phyloP scores from a whole-genome alignment of 2,888 invertebrate species.

The Ommatoiulus sabulosus region DNA sequence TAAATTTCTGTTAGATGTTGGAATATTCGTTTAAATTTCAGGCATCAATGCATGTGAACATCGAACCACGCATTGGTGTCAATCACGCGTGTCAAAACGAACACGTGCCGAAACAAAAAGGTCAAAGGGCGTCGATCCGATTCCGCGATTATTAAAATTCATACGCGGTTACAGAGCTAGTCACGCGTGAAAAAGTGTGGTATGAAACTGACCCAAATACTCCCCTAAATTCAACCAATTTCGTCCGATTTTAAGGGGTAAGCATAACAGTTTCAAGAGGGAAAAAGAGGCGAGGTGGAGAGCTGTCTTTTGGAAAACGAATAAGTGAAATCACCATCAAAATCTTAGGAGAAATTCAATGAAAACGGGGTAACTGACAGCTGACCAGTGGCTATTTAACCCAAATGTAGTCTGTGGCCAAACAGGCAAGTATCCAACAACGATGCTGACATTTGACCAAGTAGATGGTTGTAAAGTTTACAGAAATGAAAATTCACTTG shows the following conservation, averaged over 20 bases:
- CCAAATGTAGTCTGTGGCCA: no score
- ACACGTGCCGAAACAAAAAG: background rate
- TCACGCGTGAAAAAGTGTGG: constrained; percentile 1
- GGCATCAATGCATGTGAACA: background rate
- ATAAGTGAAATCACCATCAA: background rate
- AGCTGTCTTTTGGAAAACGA: background rate
- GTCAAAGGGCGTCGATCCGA: constrained; percentile 28
- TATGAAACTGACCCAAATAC: constrained; percentile 13
- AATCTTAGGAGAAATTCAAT: background rate
- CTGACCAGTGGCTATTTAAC: background rate
- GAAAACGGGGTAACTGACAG: background rate
- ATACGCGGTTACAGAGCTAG: background rate
- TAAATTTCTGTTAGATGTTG: background rate
- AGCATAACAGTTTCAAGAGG: background rate
- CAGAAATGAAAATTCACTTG: no score
- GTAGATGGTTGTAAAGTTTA: no score
- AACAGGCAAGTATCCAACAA: no score
- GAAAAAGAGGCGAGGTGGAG: background rate
- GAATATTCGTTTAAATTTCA: background rate
- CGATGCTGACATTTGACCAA: no score
- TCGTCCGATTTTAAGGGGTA: background rate
- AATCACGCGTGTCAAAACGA: constrained; percentile 13
- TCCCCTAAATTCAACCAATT: background rate
- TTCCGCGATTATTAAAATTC: constrained; percentile 14
- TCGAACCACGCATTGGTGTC: background rate